Conservation (phyloP, 2,113 vertebrate species). For the Manacus vitellinus region DNA sequence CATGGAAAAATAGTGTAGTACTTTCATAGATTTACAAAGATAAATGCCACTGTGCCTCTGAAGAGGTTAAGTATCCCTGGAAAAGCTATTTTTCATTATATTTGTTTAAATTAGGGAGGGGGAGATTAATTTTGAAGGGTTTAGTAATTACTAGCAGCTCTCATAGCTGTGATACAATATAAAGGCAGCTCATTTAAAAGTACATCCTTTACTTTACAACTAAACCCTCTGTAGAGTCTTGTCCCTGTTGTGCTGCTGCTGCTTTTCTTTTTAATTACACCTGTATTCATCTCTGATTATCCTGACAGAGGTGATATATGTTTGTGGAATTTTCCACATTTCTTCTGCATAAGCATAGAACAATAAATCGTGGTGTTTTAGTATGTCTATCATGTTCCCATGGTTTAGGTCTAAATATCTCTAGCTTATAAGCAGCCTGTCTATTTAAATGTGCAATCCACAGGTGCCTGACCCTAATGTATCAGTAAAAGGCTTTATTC, state of each 20-base stretch:
- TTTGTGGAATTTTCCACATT: not conserved
- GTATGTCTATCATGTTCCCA: not conserved
- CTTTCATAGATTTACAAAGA: not conserved
- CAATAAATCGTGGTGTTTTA: not conserved
- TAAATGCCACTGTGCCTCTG: not conserved
- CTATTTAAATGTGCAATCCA: not conserved
- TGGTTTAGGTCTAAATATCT: not conserved
- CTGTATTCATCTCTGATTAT: not conserved
- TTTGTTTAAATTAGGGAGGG: not conserved
- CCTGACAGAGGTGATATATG: not conserved
- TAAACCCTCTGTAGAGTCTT: not conserved
- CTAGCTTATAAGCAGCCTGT: not conserved
- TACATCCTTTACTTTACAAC: not conserved
- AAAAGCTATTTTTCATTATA: not conserved
- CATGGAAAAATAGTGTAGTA: not conserved
- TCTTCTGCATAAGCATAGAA: not conserved
- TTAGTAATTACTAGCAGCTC: not conserved
- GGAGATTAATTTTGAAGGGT: not conserved
- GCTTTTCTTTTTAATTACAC: not conserved
- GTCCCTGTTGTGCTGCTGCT: not conserved
- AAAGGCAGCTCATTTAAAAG: not conserved
- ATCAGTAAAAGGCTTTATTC: not conserved
- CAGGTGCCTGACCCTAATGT: not conserved
- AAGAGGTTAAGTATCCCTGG: not conserved
- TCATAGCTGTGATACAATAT: not conserved